Base-by-base conservation (phyloP, 2,113 vertebrate species). In the Gopherus evgoodei region DNA sequence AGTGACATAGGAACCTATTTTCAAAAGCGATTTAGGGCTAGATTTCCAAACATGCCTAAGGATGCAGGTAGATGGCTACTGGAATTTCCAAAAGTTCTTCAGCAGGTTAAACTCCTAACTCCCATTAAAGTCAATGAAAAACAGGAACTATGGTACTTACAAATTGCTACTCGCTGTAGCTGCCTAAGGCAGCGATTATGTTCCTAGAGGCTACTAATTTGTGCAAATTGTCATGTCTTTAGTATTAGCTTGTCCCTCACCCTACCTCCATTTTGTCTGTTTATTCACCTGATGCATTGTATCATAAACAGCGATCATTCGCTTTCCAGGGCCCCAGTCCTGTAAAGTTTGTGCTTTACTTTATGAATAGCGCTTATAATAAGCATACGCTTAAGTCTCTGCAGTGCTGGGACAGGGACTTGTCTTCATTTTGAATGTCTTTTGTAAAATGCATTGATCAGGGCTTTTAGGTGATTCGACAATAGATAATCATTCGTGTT, bases 1-100 rank as follows among this genome's bases (percentile, higher is more conserved):
- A 29, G 35, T 44, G 69, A 25, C 83, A 52, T 3, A 5, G 17
- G 89, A 83, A 8, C n/a, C 57, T n/a, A 83, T 16, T 72, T 0
- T 0, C 12, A 50, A 75, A 76, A 0, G 38, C 11, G 0, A 90
- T 1, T 5, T 13, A 81, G 10, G n/a, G 87, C 50, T 42, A 69
- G 25, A 87, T 80, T 86, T 90, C 78, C n/a, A 12, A 90, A 91
- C 84, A 0, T 10, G 6, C 69, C 52, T 81, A 24, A 22, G 86
- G 38, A 84, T 5, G 5, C 5, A 90, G 62, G 52, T 13, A 84
- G 2, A 2, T 0, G 2, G 21, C 1, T 21, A 31, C 12, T 0
- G 0, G 94, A 54, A 79, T 35, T 86, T 92, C 90, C 90, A 75
- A 85, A 84, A 52, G 76, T 38, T 65, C 62, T 31, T 35, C 62